phyloP scores from a whole-genome alignment of 1,140 invertebrate species.

The Venturia canescens region DNA sequence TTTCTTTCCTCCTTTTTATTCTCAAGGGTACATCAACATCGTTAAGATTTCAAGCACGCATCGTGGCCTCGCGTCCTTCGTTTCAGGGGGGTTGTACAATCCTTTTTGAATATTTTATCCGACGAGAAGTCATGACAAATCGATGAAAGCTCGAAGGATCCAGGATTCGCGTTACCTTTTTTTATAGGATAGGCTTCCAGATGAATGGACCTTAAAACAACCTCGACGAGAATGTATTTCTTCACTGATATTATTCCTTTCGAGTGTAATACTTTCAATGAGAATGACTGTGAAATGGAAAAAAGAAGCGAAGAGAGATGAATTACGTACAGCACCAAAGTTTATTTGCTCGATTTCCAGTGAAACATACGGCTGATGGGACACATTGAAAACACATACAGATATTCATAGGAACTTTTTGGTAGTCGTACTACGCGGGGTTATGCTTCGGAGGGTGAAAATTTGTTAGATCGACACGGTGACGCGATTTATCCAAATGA shows the following conservation, averaged over 20 bases:
- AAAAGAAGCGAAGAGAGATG: constrained; percentile 4
- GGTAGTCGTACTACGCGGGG: background rate
- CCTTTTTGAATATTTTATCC: constrained; percentile 12
- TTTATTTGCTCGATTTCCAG: constrained; percentile 20
- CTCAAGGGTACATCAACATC: constrained; percentile 43
- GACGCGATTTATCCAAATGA: constrained; percentile 39
- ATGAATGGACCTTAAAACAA: constrained; percentile 12
- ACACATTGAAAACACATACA: background rate
- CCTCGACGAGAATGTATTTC: background rate
- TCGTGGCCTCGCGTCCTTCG: background rate
- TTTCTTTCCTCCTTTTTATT: constrained; percentile 22
- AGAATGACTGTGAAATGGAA: background rate
- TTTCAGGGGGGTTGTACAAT: background rate
- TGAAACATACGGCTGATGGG: background rate
- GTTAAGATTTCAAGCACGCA: constrained; percentile 35
- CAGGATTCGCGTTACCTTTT: background rate
- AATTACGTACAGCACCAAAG: background rate
- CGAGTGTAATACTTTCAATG: background rate
- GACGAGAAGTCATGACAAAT: constrained; percentile 14
- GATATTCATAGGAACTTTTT: background rate
- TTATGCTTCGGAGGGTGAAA: constrained; percentile 38
- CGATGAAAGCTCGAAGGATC: background rate
- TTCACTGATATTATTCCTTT: constrained; percentile 4
- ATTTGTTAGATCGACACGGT: constrained; percentile 45
- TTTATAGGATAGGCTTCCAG: background rate